Evolutionary conservation across 2,888 invertebrate genomes (phyloP), one percentile per base, ranked within the genome.

Genomic region (Pomacea canaliculata): DNA sequence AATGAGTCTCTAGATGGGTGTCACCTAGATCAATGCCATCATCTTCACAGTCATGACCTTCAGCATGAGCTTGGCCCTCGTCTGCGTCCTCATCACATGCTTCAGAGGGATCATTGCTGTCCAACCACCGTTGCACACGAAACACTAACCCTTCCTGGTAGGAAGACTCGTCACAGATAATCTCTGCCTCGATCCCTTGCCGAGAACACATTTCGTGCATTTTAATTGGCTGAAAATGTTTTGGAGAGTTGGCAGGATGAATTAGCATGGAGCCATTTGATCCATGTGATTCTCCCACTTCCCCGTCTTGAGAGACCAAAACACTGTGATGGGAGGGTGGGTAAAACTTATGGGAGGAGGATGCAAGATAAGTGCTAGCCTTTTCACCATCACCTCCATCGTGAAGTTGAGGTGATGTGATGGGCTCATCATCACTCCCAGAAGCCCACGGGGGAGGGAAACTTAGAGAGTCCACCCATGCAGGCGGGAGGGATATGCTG

Each of bases 321-420:
- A 85, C 85, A 78, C 84, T 85, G 81, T 85, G 85, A 74, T 86
- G 84, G 7, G 86, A 82, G 18, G 87, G 85, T 51, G 85, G 85
- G 18, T 82, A 80, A 9, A 80, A 82, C 60, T 83, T 83, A 66
- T 85, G 85, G 56, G 81, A 78, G 37, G 85, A 85, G 48, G 84
- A 80, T 65, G 85, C 79, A 51, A 87, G 73, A 70, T 83, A 81
- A 71, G 81, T 82, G 65, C 76, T 82, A 48, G 84, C 80, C 75
- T 85, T 82, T 68, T 85, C 85, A 37, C 85, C 84, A 13, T 79
- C 76, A 63, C 66, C 73, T 62, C 46, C 63, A 13, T 73, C 70
- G 51, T 71, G 70, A 5, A 73, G 66, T 9, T 71, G 70, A 18
- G 76, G 74, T 23, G 81, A 79, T 18, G 80, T 78, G n/a, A 79